phyloP scores from a whole-genome alignment of 2,797 vertebrate genomes.

The Siniperca scherzeri region DNA sequence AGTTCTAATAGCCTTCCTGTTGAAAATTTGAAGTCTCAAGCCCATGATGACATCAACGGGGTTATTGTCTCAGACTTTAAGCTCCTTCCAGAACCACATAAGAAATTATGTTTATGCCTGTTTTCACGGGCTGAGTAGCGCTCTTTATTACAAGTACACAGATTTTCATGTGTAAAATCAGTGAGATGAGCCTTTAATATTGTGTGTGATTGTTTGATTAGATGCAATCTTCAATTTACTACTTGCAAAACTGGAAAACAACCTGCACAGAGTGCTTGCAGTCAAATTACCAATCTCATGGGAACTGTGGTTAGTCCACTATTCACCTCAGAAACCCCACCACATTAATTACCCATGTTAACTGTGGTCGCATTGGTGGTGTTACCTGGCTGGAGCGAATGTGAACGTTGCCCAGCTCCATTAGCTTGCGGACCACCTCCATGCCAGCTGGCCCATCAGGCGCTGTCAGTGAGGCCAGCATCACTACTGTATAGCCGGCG shows the following conservation, averaged over 20 bases:
- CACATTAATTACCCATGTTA: not conserved
- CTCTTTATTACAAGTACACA: not conserved
- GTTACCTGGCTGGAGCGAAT: slow-evolving; percentile 88
- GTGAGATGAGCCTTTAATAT: not conserved
- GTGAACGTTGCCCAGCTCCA: slow-evolving; percentile 92
- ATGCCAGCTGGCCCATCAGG: slow-evolving; percentile 89
- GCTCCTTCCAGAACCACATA: not conserved
- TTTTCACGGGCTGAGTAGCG: not conserved
- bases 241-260: slow-evolving; percentile 5
- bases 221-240: not conserved
- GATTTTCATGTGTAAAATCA: not conserved
- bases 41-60: not conserved
- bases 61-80: not conserved
- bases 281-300: not conserved
- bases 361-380: not conserved
- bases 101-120: not conserved
- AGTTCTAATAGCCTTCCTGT: not conserved
- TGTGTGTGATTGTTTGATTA: slow-evolving; percentile 3
- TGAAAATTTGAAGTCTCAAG: not conserved
- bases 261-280: not conserved
- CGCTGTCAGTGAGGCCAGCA: slow-evolving; percentile 92
- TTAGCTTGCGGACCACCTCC: slow-evolving; percentile 92
- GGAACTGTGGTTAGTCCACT: not conserved
- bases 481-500: slow-evolving; percentile 93
- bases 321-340: not conserved